A percentile compares a stretch with the other conserved stretches of the same genome.
Evolutionary conservation across 2,888 invertebrate species (phyloP).

Genomic region (Aradus depressus): DNA sequence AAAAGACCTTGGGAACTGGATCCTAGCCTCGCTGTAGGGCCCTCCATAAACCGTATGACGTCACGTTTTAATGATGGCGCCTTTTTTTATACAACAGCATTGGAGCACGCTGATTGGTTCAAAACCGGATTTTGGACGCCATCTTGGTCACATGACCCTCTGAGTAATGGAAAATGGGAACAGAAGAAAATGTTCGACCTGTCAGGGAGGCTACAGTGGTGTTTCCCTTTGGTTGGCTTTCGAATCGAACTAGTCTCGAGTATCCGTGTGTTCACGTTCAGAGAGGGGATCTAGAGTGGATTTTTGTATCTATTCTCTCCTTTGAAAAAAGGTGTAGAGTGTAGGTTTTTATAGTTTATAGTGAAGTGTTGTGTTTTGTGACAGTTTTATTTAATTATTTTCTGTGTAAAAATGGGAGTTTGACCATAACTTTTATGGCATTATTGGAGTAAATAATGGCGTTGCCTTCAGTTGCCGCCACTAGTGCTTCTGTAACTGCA

Average conservation of each 20-base stretch:
- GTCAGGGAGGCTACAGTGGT: slow-evolving; percentile 44
- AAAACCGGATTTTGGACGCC: slow-evolving; percentile 43
- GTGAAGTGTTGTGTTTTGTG: slow-evolving; percentile 11
- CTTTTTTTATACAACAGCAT: slow-evolving; percentile 35
- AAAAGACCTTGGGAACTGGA: slow-evolving; percentile 31
- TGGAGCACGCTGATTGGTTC: slow-evolving; percentile 38
- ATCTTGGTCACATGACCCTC: slow-evolving; percentile 53
- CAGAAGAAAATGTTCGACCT: slow-evolving; percentile 45
- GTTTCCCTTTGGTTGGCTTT: slow-evolving; percentile 32
- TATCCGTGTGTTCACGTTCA: background rate
- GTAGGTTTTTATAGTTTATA: slow-evolving; percentile 3
- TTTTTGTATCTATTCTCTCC: too few relatives aligned
- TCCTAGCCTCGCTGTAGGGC: slow-evolving; percentile 29
- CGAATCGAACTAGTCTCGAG: slow-evolving; percentile 31
- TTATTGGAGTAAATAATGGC: slow-evolving; percentile 35
- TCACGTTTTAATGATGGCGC: slow-evolving; percentile 40
- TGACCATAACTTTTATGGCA: slow-evolving; percentile 27
- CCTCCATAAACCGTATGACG: slow-evolving; percentile 33
- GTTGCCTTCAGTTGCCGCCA: slow-evolving; percentile 36
- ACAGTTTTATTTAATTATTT: slow-evolving; percentile 5
- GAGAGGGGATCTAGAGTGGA: background rate
- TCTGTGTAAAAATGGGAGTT: slow-evolving; percentile 16
- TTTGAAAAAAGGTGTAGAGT: too few relatives aligned
- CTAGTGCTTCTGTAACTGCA: slow-evolving; percentile 31
- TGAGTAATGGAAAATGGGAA: slow-evolving; percentile 52